A percentile compares a stretch with the other conserved stretches of the same genome.
phyloP scores from a whole-genome alignment of 2,888 invertebrate genomes.

The Pinctada fucata region DNA sequence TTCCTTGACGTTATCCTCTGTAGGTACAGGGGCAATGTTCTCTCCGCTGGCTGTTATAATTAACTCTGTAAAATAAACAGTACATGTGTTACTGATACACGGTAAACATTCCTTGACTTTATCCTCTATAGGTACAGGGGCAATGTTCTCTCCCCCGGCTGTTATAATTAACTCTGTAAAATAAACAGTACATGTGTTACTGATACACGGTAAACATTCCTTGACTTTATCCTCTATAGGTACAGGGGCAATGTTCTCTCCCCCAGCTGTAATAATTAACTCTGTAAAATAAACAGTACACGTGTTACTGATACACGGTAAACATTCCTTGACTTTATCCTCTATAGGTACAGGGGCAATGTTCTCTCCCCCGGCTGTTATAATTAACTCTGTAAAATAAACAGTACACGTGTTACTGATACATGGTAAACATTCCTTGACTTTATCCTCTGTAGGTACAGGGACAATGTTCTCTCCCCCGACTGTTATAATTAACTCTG shows the following conservation, averaged over 20 bases:
- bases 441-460: too few relatives aligned
- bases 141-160: slow-evolving; percentile 93
- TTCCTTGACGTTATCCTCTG: slow-evolving; percentile 88
- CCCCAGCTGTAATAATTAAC: slow-evolving; percentile 93
- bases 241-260: slow-evolving; percentile 92
- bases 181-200: slow-evolving; percentile 78
- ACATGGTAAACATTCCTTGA: too few relatives aligned
- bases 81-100: slow-evolving; percentile 81
- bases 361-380: slow-evolving; percentile 96
- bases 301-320: slow-evolving; percentile 84
- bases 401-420: slow-evolving; percentile 78
- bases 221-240: slow-evolving; percentile 90
- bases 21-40: slow-evolving; percentile 90
- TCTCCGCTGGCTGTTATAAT: slow-evolving; percentile 96
- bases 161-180: slow-evolving; percentile 89
- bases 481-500: too few relatives aligned
- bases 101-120: slow-evolving; percentile 86
- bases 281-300: slow-evolving; percentile 80
- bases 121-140: slow-evolving; percentile 92
- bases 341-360: slow-evolving; percentile 91
- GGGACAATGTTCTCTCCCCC: too few relatives aligned
- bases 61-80: slow-evolving; percentile 81
- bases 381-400: slow-evolving; percentile 84
- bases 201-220: slow-evolving; percentile 84
- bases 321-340: slow-evolving; percentile 85